Evolutionary conservation across 2,113 vertebrate genomes (phyloP).

Genomic region (Boleophthalmus pectinirostris): DNA sequence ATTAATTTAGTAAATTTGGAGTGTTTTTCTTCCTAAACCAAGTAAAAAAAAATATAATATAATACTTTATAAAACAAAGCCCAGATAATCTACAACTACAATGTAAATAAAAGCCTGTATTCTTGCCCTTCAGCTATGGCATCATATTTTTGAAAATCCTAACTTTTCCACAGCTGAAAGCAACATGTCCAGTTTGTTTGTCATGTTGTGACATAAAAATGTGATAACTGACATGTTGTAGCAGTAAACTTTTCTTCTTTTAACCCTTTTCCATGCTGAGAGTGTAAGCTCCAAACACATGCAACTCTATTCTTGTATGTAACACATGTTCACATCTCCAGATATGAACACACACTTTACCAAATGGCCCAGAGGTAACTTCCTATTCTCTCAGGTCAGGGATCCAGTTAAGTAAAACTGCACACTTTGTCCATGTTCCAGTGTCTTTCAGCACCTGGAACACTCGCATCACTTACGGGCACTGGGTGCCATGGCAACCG

Average conservation of each 20-base stretch:
- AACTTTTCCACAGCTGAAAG: constrained; percentile 29
- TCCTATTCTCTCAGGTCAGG: constrained; percentile 33
- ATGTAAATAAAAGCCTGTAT: constrained; percentile 32
- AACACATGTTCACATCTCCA: neutral
- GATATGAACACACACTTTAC: constrained; percentile 16
- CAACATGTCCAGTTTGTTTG: neutral
- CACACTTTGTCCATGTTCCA: constrained; percentile 34
- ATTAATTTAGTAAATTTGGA: no score
- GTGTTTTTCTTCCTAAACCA: no score
- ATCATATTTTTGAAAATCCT: constrained; percentile 38
- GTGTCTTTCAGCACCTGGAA: constrained; percentile 67
- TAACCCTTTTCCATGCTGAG: neutral
- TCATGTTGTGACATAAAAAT: neutral
- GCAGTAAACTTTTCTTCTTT: neutral
- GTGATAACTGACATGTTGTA: constrained; percentile 12
- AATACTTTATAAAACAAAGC: constrained; percentile 52
- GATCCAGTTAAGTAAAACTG: constrained; percentile 48
- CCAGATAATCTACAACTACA: constrained; percentile 56
- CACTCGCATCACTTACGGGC: constrained; percentile 68
- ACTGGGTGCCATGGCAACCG: constrained; percentile 68
- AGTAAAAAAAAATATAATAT: no score
- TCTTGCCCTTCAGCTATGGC: constrained; percentile 29
- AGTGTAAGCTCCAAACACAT: constrained; percentile 8
- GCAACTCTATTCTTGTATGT: constrained; percentile 26
- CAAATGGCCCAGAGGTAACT: constrained; percentile 27